Base-by-base conservation (phyloP, 1,140 invertebrate species). In the Ceratina calcarata region DNA sequence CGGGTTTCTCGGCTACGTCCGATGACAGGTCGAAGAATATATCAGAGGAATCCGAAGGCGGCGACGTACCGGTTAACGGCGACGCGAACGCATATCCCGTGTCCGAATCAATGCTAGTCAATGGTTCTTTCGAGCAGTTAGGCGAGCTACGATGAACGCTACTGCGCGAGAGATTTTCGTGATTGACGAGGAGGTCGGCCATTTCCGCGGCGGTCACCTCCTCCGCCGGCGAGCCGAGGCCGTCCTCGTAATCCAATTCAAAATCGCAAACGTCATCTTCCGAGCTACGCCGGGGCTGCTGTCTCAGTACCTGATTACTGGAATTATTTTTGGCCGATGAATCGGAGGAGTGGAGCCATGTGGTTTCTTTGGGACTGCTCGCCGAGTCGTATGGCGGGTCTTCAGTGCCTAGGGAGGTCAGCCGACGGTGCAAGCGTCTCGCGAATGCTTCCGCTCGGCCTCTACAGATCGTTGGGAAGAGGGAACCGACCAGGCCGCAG, bases 371-470 rank as follows among this genome's bases (percentile, higher is more conserved):
- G 0, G 86, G 80, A 18, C 24, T 81, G 16, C 0, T 87, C 87
- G 18, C 67, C 67, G 57, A 85, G 24, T 0, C 73, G 62, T 51
- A 73, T 58, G 32, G 81, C 80, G 8, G 13, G 0, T 84, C 91
- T 66, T 95, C 93, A 62, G 93, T 90, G 20, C 95, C 95, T 68
- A 97, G 93, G 60, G 95, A 95, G 78, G 95, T 94, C 71, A 97
- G 92, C 78, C 96, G 95, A 37, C 94, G 94, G 84, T 97, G 96
- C 71, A 97, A 93, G 86, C 95, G 95, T 75, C 96, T 93, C 65
- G 96, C 96, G 88, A 97, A 96, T 58, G 96, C 95, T 89, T 97
- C 96, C 20, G 96, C 96, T 71, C 96, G 94, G 49, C 95, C 95
- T 61, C 96, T 94, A 89, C 96, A 97, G 89, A 95, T 96, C 94